Conservation (phyloP, 1,140 invertebrate genomes). For the Geopemphigus sp. region DNA sequence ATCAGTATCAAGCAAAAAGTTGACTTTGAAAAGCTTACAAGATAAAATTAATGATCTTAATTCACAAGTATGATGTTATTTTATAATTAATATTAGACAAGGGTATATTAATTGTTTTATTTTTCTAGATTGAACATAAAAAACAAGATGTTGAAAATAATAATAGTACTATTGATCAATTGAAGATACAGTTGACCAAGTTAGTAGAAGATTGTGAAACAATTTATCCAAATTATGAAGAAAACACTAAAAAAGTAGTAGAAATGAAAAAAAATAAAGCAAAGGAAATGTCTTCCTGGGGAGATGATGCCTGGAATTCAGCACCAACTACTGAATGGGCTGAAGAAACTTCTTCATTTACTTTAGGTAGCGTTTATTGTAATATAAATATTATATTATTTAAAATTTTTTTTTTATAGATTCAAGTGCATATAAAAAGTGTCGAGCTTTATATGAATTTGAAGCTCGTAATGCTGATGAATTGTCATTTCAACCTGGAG, state of each 20-base stretch:
- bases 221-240: constrained; percentile 62
- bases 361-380: neutral
- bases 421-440: constrained; percentile 60
- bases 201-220: constrained; percentile 63
- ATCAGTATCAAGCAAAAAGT: constrained; percentile 76
- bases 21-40: constrained; percentile 79
- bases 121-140: constrained; percentile 49
- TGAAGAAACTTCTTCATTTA: neutral
- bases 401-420: constrained; percentile 41
- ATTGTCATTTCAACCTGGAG: constrained; percentile 89
- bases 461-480: constrained; percentile 89
- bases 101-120: constrained; percentile 41
- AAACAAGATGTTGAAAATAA: constrained; percentile 56
- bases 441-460: constrained; percentile 92
- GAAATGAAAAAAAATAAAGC: constrained; percentile 48
- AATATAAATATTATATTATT: neutral
- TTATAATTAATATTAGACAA: neutral
- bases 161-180: constrained; percentile 71
- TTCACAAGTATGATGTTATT: constrained; percentile 59
- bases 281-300: constrained; percentile 49
- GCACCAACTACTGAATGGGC: constrained; percentile 54
- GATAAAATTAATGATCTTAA: constrained; percentile 69
- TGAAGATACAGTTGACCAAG: constrained; percentile 64
- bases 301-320: constrained; percentile 54
- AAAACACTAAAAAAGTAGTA: constrained; percentile 60